A percentile compares a stretch with the other conserved stretches of the same genome.
phyloP scores from a whole-genome alignment of 1,140 invertebrate genomes.

The Oscheius sp. region DNA sequence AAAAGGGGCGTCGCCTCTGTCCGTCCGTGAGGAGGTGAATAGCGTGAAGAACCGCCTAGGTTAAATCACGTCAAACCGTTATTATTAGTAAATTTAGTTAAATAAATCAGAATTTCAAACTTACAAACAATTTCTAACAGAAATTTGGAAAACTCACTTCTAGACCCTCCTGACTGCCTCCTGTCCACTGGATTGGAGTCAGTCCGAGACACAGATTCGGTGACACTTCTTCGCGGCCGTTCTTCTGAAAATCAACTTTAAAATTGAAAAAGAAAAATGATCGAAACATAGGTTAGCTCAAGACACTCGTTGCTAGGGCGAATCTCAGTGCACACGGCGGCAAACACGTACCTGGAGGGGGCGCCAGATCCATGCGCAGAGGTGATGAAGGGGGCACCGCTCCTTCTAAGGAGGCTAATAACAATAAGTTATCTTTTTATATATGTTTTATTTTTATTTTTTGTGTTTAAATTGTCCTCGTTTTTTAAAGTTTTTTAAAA shows the following conservation, averaged over 20 bases:
- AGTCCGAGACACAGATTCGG: slow-evolving; percentile 27
- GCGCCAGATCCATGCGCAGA: neutral
- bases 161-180: slow-evolving; percentile 21
- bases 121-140: neutral
- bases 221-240: neutral
- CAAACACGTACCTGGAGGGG: neutral
- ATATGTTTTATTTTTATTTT: too few species aligned
- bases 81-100: neutral
- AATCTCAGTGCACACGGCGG: neutral
- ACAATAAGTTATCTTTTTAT: too few species aligned
- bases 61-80: neutral
- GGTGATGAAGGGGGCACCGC: neutral
- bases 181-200: slow-evolving; percentile 32
- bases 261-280: too few species aligned
- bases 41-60: slow-evolving; percentile 26
- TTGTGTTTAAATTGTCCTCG: too few species aligned
- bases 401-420: too few species aligned
- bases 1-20: slow-evolving; percentile 15
- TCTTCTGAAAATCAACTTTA: slow-evolving; percentile 3
- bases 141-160: slow-evolving; percentile 16
- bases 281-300: too few species aligned
- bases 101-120: neutral
- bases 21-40: slow-evolving; percentile 26
- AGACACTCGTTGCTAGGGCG: too few species aligned
- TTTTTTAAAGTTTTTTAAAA: too few species aligned